These are phyloP conservation scores for Aphaenogaster floridana DNA, from an alignment of 1,140 invertebrate species.

Conservation along the genomic window DNA sequence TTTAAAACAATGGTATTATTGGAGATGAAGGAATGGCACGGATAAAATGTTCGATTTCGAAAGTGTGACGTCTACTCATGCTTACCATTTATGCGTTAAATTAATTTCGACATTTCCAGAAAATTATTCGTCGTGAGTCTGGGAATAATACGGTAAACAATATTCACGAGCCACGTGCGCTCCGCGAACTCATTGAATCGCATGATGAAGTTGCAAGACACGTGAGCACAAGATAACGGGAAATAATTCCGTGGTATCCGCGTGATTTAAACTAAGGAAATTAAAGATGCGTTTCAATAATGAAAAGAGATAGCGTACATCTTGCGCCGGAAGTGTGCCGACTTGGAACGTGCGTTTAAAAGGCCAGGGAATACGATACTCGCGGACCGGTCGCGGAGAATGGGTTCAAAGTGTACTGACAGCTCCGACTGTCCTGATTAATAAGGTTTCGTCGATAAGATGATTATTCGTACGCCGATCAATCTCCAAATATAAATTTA, in stretches of 20 bases:
- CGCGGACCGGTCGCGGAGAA: background rate
- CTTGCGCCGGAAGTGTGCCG: conserved; percentile 69
- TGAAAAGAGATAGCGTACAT: conserved; percentile 47
- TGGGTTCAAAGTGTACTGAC: conserved; percentile 26
- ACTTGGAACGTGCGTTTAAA: conserved; percentile 72
- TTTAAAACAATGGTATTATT: background rate
- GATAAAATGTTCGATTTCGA: background rate
- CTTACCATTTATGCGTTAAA: background rate
- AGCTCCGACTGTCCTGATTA: conserved; percentile 1
- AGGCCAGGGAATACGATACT: conserved; percentile 57
- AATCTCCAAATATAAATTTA: background rate
- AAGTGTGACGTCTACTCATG: background rate
- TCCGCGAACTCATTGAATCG: background rate
- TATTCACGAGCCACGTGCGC: background rate
- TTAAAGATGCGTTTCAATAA: conserved; percentile 59
- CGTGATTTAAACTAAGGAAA: conserved; percentile 54
- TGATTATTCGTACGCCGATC: background rate
- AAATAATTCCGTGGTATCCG: conserved; percentile 18
- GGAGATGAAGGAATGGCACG: background rate
- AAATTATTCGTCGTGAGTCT: background rate
- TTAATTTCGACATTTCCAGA: background rate
- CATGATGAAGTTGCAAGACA: conserved; percentile 37
- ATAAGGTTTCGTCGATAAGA: conserved; percentile 4
- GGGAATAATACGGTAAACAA: background rate
- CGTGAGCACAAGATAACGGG: conserved; percentile 24